phyloP scores from a whole-genome alignment of 2,797 vertebrate genomes.

The Sebastolobus altivelis region DNA sequence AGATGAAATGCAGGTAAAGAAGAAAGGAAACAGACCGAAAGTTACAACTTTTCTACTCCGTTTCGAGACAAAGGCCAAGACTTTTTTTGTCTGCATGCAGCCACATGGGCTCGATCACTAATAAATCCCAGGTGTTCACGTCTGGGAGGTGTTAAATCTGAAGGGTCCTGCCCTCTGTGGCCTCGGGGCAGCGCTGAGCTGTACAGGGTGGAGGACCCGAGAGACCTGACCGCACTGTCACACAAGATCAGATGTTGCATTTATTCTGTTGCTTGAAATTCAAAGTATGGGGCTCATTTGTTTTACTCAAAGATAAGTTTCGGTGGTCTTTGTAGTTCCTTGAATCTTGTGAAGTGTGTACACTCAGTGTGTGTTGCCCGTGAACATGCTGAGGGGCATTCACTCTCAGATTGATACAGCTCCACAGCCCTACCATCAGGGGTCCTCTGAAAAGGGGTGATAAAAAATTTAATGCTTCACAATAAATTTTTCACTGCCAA shows the following conservation, averaged over 20 bases:
- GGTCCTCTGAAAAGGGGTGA: conserved; percentile 79
- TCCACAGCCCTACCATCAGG: conserved; percentile 71
- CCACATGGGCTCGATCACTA: conserved; percentile 60
- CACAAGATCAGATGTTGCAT: conserved; percentile 70
- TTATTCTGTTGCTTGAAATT: conserved; percentile 61
- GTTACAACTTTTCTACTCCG: conserved; percentile 52
- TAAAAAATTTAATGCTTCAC: conserved; percentile 79
- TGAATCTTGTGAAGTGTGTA: conserved; percentile 36
- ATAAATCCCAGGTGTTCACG: conserved; percentile 78
- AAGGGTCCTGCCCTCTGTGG: conserved; percentile 67
- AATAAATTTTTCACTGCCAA: conserved; percentile 82
- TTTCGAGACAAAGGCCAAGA: conserved; percentile 50
- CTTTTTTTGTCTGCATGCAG: conserved; percentile 49
- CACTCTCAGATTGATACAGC: conserved; percentile 74
- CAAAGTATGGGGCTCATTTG: conserved; percentile 40
- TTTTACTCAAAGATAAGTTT: conserved; percentile 22
- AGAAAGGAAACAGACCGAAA: conserved; percentile 43
- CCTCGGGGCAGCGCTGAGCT: conserved; percentile 63
- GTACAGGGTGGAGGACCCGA: conserved; percentile 59
- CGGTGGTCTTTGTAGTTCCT: conserved; percentile 23
- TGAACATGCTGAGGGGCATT: conserved; percentile 68
- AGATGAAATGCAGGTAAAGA: conserved; percentile 70
- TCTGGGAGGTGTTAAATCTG: conserved; percentile 80
- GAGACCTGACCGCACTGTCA: conserved; percentile 68
- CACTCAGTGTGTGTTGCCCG: conserved; percentile 28